Conservation (phyloP, 2,888 invertebrate species). For the Malthinus flaveolus region DNA sequence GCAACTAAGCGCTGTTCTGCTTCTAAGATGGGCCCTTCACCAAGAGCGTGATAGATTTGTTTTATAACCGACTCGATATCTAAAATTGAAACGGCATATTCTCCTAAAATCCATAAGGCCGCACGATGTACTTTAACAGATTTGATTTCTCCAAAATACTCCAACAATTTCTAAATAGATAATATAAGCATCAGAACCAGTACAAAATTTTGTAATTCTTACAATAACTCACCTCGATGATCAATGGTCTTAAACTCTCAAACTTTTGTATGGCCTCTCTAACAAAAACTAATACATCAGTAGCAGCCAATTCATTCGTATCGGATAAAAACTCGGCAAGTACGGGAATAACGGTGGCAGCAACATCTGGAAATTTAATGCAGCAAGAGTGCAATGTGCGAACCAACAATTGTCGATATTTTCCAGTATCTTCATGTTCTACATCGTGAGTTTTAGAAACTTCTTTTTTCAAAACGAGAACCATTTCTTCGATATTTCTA, state of each 20-base stretch:
- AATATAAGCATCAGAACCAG: slow-evolving; percentile 1
- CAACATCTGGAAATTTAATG: slow-evolving; percentile 95
- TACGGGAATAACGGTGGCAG: slow-evolving; percentile 90
- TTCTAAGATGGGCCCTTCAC: slow-evolving; percentile 69
- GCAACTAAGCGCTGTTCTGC: slow-evolving; percentile 71
- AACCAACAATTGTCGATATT: slow-evolving; percentile 93
- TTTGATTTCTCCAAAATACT: slow-evolving; percentile 84
- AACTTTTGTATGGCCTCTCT: slow-evolving; percentile 96
- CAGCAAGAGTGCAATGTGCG: slow-evolving; percentile 92
- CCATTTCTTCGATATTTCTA: slow-evolving; percentile 94
- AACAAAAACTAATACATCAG: slow-evolving; percentile 92
- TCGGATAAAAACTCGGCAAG: slow-evolving; percentile 91
- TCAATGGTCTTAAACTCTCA: slow-evolving; percentile 75
- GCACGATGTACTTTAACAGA: slow-evolving; percentile 92
- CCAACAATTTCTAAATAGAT: slow-evolving; percentile 63
- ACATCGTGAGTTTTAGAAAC: slow-evolving; percentile 86
- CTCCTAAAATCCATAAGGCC: slow-evolving; percentile 96
- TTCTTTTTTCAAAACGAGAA: slow-evolving; percentile 89
- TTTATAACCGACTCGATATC: slow-evolving; percentile 82
- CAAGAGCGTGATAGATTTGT: slow-evolving; percentile 73
- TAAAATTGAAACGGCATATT: slow-evolving; percentile 81
- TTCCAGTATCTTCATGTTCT: slow-evolving; percentile 90
- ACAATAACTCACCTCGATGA: slow-evolving; percentile 68
- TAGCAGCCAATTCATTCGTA: slow-evolving; percentile 86
- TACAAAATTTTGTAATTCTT: no score